These are phyloP conservation scores for Recurvirostra avosetta DNA, from an alignment of 2,113 vertebrate species.

Conservation along the genomic window DNA sequence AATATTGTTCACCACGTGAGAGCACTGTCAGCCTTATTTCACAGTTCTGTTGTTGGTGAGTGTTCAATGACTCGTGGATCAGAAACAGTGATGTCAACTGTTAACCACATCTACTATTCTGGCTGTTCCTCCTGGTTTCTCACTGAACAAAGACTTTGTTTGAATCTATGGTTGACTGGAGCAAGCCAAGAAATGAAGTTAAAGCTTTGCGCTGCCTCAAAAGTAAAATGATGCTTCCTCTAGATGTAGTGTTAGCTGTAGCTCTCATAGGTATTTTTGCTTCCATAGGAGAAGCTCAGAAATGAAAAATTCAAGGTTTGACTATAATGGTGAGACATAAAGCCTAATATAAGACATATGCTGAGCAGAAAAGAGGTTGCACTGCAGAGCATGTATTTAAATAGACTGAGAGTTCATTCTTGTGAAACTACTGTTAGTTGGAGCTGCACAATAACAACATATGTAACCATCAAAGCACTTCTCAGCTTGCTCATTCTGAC, in stretches of 20 bases:
- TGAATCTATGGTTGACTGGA: neutral
- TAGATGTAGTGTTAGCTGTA: neutral
- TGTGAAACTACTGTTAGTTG: neutral
- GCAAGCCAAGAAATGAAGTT: neutral
- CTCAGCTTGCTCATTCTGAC: constrained; percentile 43
- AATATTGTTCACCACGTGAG: neutral
- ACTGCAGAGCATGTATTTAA: neutral
- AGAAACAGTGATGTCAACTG: neutral
- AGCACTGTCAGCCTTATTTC: neutral
- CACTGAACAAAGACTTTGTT: neutral
- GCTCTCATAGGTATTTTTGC: neutral
- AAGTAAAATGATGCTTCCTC: neutral
- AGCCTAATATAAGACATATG: neutral
- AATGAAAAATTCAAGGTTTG: neutral
- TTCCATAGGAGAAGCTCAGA: neutral
- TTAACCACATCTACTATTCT: neutral
- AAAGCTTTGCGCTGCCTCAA: neutral
- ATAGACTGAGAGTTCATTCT: neutral
- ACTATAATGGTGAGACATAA: neutral
- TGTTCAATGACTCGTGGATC: neutral
- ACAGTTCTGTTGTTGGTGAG: neutral
- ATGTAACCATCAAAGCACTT: constrained; percentile 41
- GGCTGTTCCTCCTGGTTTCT: neutral
- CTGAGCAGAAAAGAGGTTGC: neutral
- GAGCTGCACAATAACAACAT: neutral